A percentile compares a stretch with the other conserved stretches of the same genome.
phyloP scores from a whole-genome alignment of 1,140 invertebrate species.

The Teleopsis dalmanni region DNA sequence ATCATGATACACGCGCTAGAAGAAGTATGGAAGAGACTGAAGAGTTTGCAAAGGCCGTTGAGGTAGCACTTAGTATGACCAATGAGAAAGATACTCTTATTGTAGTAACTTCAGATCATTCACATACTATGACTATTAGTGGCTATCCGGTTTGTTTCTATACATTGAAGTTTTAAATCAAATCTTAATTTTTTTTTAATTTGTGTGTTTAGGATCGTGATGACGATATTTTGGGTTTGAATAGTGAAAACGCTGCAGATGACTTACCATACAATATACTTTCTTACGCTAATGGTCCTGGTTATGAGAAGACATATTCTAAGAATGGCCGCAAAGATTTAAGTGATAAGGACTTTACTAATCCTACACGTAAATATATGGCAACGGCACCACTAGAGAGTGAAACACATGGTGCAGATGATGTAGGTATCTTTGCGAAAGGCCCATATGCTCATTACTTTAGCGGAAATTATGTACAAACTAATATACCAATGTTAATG shows the following conservation, averaged over 20 bases:
- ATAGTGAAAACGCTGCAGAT: slow-evolving; percentile 46
- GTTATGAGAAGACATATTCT: slow-evolving; percentile 32
- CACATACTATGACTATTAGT: slow-evolving; percentile 56
- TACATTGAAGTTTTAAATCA: background rate
- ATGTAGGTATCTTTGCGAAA: slow-evolving; percentile 49
- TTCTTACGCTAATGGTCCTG: slow-evolving; percentile 61
- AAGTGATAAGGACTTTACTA: slow-evolving; percentile 24
- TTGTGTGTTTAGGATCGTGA: slow-evolving; percentile 46
- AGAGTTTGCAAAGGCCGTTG: slow-evolving; percentile 57
- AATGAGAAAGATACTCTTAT: slow-evolving; percentile 53
- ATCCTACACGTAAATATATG: slow-evolving; percentile 38
- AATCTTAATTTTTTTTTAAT: background rate
- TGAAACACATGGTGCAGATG: slow-evolving; percentile 55
- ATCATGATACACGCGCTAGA: slow-evolving; percentile 54
- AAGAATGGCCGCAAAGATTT: slow-evolving; percentile 19
- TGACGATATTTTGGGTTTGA: slow-evolving; percentile 53
- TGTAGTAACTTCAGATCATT: slow-evolving; percentile 59
- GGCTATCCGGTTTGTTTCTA: slow-evolving; percentile 50
- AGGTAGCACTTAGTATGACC: slow-evolving; percentile 49
- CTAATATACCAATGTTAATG: slow-evolving; percentile 52
- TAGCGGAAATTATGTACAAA: slow-evolving; percentile 53
- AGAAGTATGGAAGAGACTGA: slow-evolving; percentile 58
- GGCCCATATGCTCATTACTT: slow-evolving; percentile 53
- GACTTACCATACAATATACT: slow-evolving; percentile 59
- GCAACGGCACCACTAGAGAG: slow-evolving; percentile 43